Percentiles rank a stretch among this genome's conserved stretches.
phyloP scores from a whole-genome alignment of 2,888 invertebrate genomes.

The Dicroscelio sp. region DNA sequence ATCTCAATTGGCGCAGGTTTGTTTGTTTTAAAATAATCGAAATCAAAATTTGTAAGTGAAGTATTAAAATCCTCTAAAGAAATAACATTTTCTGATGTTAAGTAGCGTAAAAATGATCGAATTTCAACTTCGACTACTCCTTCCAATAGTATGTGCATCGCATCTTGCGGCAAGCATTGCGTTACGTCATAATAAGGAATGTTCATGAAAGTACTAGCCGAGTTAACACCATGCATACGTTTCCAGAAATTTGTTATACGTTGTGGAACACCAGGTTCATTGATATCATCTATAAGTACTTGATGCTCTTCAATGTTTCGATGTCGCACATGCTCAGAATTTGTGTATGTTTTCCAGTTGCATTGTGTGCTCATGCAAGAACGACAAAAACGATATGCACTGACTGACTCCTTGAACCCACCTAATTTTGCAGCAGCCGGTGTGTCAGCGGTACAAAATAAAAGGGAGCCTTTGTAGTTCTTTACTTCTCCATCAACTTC shows the following conservation, averaged over 20 bases:
- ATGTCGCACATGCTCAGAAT: background rate
- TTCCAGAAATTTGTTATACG: background rate
- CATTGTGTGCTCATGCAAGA: conserved; percentile 51
- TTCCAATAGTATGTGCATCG: background rate
- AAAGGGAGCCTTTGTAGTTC: no score
- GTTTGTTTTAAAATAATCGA: conserved; percentile 3
- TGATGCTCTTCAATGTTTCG: no score
- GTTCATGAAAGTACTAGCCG: background rate
- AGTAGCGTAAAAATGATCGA: background rate
- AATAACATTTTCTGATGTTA: background rate
- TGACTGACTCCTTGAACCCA: no score
- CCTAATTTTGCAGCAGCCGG: no score
- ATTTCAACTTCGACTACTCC: background rate
- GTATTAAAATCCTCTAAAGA: background rate
- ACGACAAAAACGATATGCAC: conserved; percentile 78
- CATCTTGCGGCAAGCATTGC: background rate
- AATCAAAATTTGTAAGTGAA: background rate
- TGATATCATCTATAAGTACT: background rate
- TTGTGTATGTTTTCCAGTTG: conserved; percentile 7
- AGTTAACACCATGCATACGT: background rate
- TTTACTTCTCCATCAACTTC: no score
- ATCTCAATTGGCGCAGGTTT: background rate
- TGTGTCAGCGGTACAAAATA: no score
- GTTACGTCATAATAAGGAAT: background rate
- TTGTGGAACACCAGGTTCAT: background rate